Evolutionary conservation across 2,797 vertebrate species (phyloP).

Genomic region (Ptychadena robeensis): DNA sequence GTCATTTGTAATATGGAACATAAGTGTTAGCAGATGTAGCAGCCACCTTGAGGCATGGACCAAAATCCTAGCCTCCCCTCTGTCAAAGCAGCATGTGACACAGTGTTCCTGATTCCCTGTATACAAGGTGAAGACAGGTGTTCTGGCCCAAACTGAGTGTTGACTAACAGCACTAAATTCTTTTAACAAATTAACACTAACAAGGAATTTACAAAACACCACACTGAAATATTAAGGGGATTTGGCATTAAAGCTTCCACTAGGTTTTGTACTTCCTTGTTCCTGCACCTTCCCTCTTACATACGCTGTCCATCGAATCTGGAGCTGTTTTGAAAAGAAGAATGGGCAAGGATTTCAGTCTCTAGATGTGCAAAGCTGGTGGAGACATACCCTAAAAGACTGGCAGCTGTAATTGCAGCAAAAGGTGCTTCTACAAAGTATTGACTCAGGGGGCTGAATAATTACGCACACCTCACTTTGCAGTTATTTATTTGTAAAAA

Average conservation of each 20-base stretch:
- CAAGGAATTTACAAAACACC: not conserved
- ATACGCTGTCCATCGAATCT: too few relatives aligned
- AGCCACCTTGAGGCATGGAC: slow-evolving; percentile 56
- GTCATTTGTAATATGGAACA: slow-evolving; percentile 62
- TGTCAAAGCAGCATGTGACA: slow-evolving; percentile 40
- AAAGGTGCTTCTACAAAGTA: too few relatives aligned
- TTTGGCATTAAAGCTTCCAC: not conserved
- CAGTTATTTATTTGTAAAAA: too few relatives aligned
- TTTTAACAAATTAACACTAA: slow-evolving; percentile 2
- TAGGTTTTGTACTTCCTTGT: too few relatives aligned
- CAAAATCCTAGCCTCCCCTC: slow-evolving; percentile 39
- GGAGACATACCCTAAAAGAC: too few relatives aligned
- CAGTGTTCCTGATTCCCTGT: slow-evolving; percentile 40
- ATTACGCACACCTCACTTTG: too few relatives aligned
- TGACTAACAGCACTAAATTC: not conserved
- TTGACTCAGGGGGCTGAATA: too few relatives aligned
- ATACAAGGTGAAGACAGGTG: slow-evolving; percentile 43
- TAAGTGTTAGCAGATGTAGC: slow-evolving; percentile 48
- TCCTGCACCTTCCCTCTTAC: too few relatives aligned
- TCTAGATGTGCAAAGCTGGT: too few relatives aligned
- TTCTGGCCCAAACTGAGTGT: not conserved
- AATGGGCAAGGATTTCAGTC: too few relatives aligned
- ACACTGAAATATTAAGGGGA: not conserved
- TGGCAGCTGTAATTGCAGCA: too few relatives aligned
- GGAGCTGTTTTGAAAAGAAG: too few relatives aligned